Evolutionary conservation across 2,797 vertebrate species (phyloP).

Genomic region (Distichodus sexfasciatus): DNA sequence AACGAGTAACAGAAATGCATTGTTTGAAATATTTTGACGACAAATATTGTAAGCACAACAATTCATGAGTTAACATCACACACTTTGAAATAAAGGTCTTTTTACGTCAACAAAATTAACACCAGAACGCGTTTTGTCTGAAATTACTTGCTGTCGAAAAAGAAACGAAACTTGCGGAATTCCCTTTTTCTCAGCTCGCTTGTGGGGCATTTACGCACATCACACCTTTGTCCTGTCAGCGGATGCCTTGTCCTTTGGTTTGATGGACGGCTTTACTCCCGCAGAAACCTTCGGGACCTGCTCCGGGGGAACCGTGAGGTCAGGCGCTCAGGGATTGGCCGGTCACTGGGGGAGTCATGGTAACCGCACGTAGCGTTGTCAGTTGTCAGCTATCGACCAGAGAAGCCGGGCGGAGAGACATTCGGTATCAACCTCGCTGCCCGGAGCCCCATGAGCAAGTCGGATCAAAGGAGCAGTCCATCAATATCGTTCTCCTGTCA

Average conservation of each 20-base stretch:
- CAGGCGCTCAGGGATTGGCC: slow-evolving; percentile 38
- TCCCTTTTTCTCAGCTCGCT: neutral
- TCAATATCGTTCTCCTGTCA: slow-evolving; percentile 45
- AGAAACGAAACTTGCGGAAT: no score
- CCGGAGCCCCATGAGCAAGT: slow-evolving; percentile 5
- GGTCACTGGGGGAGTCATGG: slow-evolving; percentile 47
- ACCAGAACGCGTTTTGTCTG: no score
- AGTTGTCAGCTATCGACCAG: slow-evolving; percentile 51
- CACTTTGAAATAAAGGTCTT: no score
- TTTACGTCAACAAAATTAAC: no score
- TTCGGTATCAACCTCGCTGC: slow-evolving; percentile 33
- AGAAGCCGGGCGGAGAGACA: slow-evolving; percentile 34
- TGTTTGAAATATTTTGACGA: no score
- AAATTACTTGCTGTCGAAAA: no score
- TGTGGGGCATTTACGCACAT: no score
- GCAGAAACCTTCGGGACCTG: slow-evolving; percentile 17
- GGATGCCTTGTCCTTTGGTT: neutral
- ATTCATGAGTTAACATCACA: no score
- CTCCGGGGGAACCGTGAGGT: slow-evolving; percentile 26
- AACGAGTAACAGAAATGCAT: no score
- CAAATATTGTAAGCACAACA: no score
- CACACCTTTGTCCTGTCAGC: no score
- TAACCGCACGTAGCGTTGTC: slow-evolving; percentile 49
- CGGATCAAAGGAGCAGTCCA: slow-evolving; percentile 51
- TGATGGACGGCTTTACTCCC: slow-evolving; percentile 19